Conservation (phyloP, 2,797 vertebrate species). For the Bryconaethiops microstoma region DNA sequence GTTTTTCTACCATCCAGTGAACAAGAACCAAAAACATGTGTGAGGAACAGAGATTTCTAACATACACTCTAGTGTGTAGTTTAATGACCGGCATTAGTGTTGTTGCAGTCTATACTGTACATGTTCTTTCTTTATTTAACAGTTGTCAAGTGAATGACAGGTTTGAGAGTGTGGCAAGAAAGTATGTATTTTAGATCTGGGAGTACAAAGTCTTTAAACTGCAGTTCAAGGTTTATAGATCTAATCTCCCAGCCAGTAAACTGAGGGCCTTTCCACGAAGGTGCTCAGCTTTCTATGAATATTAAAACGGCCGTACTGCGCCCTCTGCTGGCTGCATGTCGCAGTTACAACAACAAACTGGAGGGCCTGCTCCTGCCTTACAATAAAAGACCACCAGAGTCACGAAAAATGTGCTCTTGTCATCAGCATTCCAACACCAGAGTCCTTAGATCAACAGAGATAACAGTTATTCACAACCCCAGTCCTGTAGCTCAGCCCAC, state of each 20-base stretch:
- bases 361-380: neutral
- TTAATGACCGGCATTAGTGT: neutral
- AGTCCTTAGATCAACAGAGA: too few species aligned
- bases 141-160: neutral
- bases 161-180: neutral
- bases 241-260: neutral
- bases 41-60: neutral
- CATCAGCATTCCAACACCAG: too few species aligned
- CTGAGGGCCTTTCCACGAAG: neutral
- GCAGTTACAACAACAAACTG: neutral
- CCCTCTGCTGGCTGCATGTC: neutral
- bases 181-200: neutral
- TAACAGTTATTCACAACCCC: too few species aligned
- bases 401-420: too few species aligned
- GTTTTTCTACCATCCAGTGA: neutral
- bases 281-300: neutral
- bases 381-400: too few species aligned
- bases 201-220: neutral
- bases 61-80: neutral
- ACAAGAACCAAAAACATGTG: neutral
- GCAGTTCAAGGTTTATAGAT: neutral
- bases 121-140: neutral
- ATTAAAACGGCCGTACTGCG: neutral
- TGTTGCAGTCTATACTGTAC: neutral
- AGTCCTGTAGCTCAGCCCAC: too few species aligned